Conservation (phyloP, 2,797 vertebrate genomes). For the Sebastes hopkinsi region DNA sequence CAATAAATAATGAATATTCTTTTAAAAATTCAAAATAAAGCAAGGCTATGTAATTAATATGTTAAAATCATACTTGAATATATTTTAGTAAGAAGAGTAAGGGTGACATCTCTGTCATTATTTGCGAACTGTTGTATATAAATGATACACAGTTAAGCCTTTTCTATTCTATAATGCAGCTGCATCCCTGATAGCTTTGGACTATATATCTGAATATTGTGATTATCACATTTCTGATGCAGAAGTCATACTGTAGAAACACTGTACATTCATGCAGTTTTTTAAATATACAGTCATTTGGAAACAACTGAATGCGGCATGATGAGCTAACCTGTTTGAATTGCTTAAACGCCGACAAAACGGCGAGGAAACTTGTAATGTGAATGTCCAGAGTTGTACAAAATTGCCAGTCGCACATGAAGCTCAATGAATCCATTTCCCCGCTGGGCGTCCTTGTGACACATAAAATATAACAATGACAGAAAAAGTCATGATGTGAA, state of each 20-base stretch:
- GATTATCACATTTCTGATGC: conserved; percentile 73
- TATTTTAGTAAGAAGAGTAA: conserved; percentile 63
- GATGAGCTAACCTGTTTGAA: conserved; percentile 14
- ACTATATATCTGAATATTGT: conserved; percentile 59
- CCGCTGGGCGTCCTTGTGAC: background rate
- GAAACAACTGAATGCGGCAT: conserved; percentile 4
- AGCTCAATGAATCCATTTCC: conserved; percentile 2
- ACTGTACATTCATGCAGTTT: conserved; percentile 77
- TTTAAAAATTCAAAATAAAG: conserved; percentile 58
- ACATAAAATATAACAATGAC: conserved; percentile 31
- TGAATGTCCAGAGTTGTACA: conserved; percentile 43
- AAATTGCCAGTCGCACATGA: conserved; percentile 31
- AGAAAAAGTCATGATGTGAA: conserved; percentile 3
- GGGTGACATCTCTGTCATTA: conserved; percentile 44
- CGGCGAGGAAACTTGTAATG: conserved; percentile 20
- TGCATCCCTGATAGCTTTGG: conserved; percentile 78
- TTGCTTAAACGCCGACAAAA: conserved; percentile 32
- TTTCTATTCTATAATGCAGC: conserved; percentile 55
- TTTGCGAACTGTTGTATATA: conserved; percentile 51
- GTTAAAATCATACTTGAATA: conserved; percentile 65
- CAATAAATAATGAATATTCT: conserved; percentile 76
- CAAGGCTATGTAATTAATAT: conserved; percentile 56
- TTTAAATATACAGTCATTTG: conserved; percentile 48
- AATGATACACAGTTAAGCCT: conserved; percentile 51
- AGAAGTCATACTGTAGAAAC: conserved; percentile 66